Base-by-base conservation (phyloP, 1,140 invertebrate species). In the Eurosta solidaginis region DNA sequence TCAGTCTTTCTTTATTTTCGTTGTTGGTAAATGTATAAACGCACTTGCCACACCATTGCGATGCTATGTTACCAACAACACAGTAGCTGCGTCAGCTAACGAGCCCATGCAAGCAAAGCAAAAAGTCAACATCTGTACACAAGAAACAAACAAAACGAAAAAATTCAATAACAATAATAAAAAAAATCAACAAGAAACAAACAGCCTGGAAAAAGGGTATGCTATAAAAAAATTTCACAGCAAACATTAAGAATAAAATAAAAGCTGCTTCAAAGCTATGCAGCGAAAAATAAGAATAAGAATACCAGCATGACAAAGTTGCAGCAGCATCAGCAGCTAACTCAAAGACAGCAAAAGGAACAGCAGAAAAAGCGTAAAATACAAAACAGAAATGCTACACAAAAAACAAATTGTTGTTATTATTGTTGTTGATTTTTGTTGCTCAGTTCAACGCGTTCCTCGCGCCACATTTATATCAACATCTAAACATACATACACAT, bases 211-310 rank as follows among this genome's bases (percentile, higher is more conserved):
- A 22, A 59, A 68, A 36, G 77, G 74, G n/a, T n/a, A n/a, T n/a
- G n/a, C n/a, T 68, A 54, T 77, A 77, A 77, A 77, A 77, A 44
- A 77, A 77, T 42, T 54, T 50, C 42, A 78, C 52, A 29, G 27
- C n/a, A 68, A 17, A n/a, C n/a, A n/a, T 4, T 47, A 47, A 20
- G 33, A 22, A n/a, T n/a, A n/a, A n/a, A n/a, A n/a, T n/a, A n/a
- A n/a, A n/a, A n/a, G n/a, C 59, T 20, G 5, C 2, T 6, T 1
- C 33, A 40, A 68, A 59, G 27, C 25, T 14, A 36, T 20, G 29
- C 54, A 27, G 20, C 50, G 73, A 78, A 73, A 45, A 42, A 78
- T 68, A 74, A 78, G 59, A 42, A 78, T 68, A 74, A 78, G 73
- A 77, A 29, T 44, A 68, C 22, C 76, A 77, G 44, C 33, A 68